These are phyloP conservation scores for Uria aalge DNA, from an alignment of 2,113 vertebrate species.

Conservation along the genomic window DNA sequence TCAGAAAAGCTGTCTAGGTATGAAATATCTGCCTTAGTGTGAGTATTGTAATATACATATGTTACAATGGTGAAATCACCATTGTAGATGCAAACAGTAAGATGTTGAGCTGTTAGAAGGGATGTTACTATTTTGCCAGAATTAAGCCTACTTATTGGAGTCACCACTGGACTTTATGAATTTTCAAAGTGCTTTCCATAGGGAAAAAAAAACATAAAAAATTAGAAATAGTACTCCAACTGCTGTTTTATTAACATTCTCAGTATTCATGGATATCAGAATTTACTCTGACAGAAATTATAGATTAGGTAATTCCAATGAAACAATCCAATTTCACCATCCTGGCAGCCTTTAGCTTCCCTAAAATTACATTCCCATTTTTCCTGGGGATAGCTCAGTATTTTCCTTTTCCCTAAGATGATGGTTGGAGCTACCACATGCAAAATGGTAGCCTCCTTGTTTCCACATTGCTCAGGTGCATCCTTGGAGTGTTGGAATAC, in stretches of 20 bases:
- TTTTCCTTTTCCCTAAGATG: not conserved
- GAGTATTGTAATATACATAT: not conserved
- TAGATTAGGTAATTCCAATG: not conserved
- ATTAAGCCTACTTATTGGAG: not conserved
- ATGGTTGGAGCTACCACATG: not conserved
- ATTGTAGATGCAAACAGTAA: not conserved
- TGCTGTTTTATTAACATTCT: not conserved
- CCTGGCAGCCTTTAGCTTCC: not conserved
- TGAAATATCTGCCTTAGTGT: not conserved
- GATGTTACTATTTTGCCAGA: not conserved
- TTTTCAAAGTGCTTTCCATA: not conserved
- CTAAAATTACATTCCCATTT: fast-evolving
- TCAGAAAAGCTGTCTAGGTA: not conserved
- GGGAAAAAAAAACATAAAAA: not conserved
- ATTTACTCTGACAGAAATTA: not conserved
- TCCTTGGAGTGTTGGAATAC: fast-evolving
- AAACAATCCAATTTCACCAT: not conserved
- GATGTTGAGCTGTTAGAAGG: not conserved
- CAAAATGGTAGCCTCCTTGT: not conserved
- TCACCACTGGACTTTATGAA: not conserved
- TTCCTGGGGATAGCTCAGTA: not conserved
- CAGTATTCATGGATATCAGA: not conserved
- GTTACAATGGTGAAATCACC: not conserved
- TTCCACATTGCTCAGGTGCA: fast-evolving
- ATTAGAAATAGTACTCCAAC: not conserved